A percentile compares a stretch with the other conserved stretches of the same genome.
phyloP scores from a whole-genome alignment of 2,113 vertebrate species.

The Rhea pennata region DNA sequence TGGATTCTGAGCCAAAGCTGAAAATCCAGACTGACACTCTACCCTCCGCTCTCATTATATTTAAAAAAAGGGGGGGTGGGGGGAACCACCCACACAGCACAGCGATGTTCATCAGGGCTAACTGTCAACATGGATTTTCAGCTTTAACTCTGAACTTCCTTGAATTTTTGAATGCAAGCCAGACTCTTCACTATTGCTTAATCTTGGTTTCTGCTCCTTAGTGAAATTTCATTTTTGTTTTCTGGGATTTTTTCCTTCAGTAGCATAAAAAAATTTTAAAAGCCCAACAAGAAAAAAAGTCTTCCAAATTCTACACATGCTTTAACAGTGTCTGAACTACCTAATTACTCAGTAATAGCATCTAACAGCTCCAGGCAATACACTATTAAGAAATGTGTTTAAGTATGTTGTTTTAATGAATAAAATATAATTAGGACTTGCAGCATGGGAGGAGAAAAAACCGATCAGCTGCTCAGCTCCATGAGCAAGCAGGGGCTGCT shows the following conservation, averaged over 20 bases:
- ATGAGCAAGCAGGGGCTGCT: not conserved
- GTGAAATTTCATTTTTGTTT: not conserved
- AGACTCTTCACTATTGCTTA: not conserved
- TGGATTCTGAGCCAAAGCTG: not conserved
- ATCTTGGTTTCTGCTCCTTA: not conserved
- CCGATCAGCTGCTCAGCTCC: not conserved
- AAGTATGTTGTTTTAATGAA: not conserved
- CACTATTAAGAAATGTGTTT: not conserved
- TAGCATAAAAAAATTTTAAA: not conserved
- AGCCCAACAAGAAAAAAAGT: not conserved
- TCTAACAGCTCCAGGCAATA: not conserved
- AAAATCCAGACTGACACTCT: not conserved
- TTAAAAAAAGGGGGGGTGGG: not conserved
- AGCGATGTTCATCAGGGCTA: not conserved
- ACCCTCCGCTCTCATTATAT: not conserved
- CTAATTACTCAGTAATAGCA: not conserved
- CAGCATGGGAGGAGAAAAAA: not conserved
- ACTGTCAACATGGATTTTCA: not conserved
- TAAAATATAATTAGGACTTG: not conserved
- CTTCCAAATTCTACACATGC: not conserved
- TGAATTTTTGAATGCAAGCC: not conserved
- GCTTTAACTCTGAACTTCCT: not conserved
- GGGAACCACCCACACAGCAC: not conserved
- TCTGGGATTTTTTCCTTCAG: not conserved
- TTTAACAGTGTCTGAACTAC: not conserved